Base-by-base conservation (phyloP, 2,888 invertebrate genomes). In the Cinara cedri region DNA sequence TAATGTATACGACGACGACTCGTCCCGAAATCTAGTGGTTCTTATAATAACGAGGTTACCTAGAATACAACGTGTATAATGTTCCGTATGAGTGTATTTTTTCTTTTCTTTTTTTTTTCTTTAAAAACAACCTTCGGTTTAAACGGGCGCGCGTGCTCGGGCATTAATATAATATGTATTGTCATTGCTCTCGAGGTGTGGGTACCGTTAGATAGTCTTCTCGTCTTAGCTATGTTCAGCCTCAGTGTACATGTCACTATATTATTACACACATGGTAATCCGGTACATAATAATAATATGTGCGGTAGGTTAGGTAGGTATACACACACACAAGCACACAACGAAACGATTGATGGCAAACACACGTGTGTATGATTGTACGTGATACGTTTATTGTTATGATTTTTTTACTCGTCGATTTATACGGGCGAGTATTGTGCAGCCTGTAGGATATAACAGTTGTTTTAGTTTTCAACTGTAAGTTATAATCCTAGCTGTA, bases 21-120 rank as follows among this genome's bases (percentile, higher is more conserved):
- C 26, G 72, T 74, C 21, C 72, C 62, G 51, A 74, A 72, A 63
- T 42, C 34, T 51, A 63, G 72, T 63, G 62, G 62, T 74, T 74
- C 62, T 24, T 16, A 55, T 55, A 71, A 34, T 34, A 34, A 34
- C 34, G 34, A 6, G 34, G 34, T 34, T 34, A 34, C 34, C 42
- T 44, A n/a, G 16, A 21, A 42, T 51, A 21, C 19, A 21, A 21
- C 14, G 16, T 19, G 44, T 14, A 24, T 16, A 4, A 34, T 34
- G 34, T 34, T 34, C 34, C 34, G 34, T 3, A 6, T 6, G 46
- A 13, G 10, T 46, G 46, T 46, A 8, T 46, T 46, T 46, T 46
- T 46, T 46, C 10, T 13, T 8, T 46, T 46, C 3, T 46, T 46
- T 13, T 46, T 46, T 13, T 44, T 44, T 44, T 44, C 44, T 10